Evolutionary conservation across 37 sponge, comb jelly and placozoan genomes (phyloP), one percentile per base, ranked within the genome.

Genomic region (Ianthella basta): DNA sequence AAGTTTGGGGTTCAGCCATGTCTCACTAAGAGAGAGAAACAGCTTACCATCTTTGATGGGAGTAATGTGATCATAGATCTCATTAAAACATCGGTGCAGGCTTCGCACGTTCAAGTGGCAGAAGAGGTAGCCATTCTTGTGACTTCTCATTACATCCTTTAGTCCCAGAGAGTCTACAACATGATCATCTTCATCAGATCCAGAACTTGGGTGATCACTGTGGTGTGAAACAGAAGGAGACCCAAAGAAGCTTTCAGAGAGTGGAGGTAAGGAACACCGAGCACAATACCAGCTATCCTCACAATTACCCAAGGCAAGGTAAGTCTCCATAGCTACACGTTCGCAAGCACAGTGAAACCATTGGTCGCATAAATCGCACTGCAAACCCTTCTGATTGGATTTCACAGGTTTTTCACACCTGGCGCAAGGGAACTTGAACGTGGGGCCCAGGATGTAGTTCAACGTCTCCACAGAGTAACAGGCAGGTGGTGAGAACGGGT

Each of bases 1-100:
- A 38, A 81, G 55, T 23, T 81, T 65, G 14, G 82, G 82, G 41
- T 56, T 23, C 38, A 81, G 32, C 65, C 82, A 81, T 3, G 82
- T 81, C 40, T 81, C 82, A 61, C 59, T 61, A 23, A 81, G 6
- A 34, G 59, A 36, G 20, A 74, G 30, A 38, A 20, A 74, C 77
- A 74, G 41, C 37, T 57, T 57, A 18, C 59, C 59, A 57, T 15
- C 59, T 57, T 18, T 18, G 59, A 57, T 57, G 59, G 59, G 59
- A 57, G 59, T 57, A 57, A 57, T 57, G 59, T 57, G 59, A 57
- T 57, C 59, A 18, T 57, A 18, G 59, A 57, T 57, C 59, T 57
- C 59, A 57, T 57, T 18, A n/a, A 57, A 57, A 66, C 23, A 66
- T 23, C 29, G 19, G 27, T 66, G 14, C 68, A 66, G 27, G 27